A percentile compares a stretch with the other conserved stretches of the same genome.
Conservation (phyloP, 2,797 vertebrate genomes). For the Bucorvus abyssinicus region DNA sequence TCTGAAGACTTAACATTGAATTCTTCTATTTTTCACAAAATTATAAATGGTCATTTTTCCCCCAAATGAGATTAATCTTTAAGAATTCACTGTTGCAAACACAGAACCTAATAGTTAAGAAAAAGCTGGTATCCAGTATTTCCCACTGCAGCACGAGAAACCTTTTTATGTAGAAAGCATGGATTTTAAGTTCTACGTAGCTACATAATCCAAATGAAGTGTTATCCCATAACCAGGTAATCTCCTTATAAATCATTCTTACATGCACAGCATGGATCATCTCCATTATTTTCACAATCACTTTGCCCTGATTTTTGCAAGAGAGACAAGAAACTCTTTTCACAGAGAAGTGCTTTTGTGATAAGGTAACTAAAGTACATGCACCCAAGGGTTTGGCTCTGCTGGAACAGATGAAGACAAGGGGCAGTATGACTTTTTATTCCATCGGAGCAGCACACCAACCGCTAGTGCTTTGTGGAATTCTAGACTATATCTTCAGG, state of each 20-base stretch:
- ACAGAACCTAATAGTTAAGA: not conserved
- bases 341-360: not conserved
- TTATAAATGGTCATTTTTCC: not conserved
- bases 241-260: constrained; percentile 35
- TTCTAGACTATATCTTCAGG: not conserved
- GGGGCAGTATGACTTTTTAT: not conserved
- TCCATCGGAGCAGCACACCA: not conserved
- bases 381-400: not conserved
- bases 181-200: not conserved
- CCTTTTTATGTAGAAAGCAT: not conserved
- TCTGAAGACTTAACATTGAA: not conserved
- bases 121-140: not conserved
- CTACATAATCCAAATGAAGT: constrained; percentile 8
- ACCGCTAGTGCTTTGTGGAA: not conserved
- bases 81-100: not conserved
- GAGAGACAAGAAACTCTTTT: not conserved
- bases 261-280: constrained; percentile 6
- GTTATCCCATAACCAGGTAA: constrained; percentile 23
- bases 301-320: constrained; percentile 1
- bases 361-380: not conserved
- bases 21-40: not conserved
- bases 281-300: constrained; percentile 16
- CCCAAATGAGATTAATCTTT: not conserved
- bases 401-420: not conserved
- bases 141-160: not conserved